These are phyloP conservation scores for Patella caerulea DNA, from an alignment of 2,888 invertebrate species.

Conservation along the genomic window DNA sequence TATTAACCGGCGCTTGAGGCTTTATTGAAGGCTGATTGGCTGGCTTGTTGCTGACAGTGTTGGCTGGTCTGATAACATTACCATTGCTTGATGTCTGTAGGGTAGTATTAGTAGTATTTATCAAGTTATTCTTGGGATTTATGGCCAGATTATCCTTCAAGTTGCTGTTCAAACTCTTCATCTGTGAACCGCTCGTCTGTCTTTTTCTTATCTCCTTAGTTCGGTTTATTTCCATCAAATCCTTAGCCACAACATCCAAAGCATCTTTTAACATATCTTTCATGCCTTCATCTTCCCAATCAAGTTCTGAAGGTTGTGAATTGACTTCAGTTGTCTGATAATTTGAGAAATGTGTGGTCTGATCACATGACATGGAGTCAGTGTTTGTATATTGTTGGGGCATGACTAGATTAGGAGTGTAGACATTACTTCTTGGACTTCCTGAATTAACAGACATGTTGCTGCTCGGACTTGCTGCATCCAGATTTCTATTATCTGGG, in stretches of 20 bases:
- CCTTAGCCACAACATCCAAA: neutral
- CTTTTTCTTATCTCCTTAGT: neutral
- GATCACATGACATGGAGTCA: no score
- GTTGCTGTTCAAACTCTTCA: neutral
- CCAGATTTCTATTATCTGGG: neutral
- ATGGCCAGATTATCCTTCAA: no score
- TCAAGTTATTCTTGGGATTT: neutral
- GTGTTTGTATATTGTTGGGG: no score
- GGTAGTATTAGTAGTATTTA: neutral
- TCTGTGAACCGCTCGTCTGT: neutral
- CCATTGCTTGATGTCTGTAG: neutral
- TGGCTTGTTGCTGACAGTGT: no score
- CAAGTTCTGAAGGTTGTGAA: neutral
- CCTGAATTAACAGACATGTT: no score
- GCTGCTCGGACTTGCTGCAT: neutral
- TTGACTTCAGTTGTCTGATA: neutral
- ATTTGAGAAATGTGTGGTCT: no score
- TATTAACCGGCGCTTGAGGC: no score
- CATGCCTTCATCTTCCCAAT: neutral
- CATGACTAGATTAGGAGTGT: no score
- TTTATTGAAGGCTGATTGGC: no score
- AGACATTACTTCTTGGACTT: no score
- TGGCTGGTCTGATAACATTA: no score
- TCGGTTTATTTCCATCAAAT: neutral
- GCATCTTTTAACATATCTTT: neutral